phyloP scores from a whole-genome alignment of 1,140 invertebrate species.

The Condylostylus longicornis region DNA sequence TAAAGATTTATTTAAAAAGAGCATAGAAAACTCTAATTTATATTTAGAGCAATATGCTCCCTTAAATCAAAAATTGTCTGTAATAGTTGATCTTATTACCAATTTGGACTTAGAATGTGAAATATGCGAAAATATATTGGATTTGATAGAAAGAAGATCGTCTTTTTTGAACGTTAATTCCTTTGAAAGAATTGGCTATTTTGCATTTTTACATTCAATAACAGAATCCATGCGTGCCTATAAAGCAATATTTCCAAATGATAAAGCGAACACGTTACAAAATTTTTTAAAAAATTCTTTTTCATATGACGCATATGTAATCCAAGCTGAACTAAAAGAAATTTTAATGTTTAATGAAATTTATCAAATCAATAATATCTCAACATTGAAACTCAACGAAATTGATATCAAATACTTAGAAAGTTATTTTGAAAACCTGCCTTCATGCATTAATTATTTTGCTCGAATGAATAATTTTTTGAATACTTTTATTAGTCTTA shows the following conservation, averaged over 20 bases:
- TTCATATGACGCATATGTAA: neutral
- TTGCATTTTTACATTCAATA: slow-evolving; percentile 19
- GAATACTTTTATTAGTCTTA: too few species aligned
- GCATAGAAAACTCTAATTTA: slow-evolving; percentile 15
- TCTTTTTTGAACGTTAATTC: slow-evolving; percentile 1
- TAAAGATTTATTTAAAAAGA: slow-evolving; percentile 14
- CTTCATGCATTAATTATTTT: too few species aligned
- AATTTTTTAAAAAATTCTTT: neutral
- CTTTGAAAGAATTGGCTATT: slow-evolving; percentile 15
- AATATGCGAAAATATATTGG: slow-evolving; percentile 21
- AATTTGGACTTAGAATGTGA: slow-evolving; percentile 25
- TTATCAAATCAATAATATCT: too few species aligned
- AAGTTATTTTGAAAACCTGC: too few species aligned
- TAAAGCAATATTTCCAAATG: slow-evolving; percentile 15
- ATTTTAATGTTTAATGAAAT: too few species aligned
- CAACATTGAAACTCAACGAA: too few species aligned
- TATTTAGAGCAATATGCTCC: slow-evolving; percentile 23
- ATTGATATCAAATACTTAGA: too few species aligned
- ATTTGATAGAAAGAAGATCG: slow-evolving; percentile 16
- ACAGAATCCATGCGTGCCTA: slow-evolving; percentile 23
- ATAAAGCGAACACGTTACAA: slow-evolving; percentile 6
- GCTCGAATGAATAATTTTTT: too few species aligned
- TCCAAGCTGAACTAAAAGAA: slow-evolving; percentile 10
- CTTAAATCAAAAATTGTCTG: slow-evolving; percentile 19
- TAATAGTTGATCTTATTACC: slow-evolving; percentile 23